These are phyloP conservation scores for Nematopogon swammerdamellus DNA, from an alignment of 2,888 invertebrate genomes.

Conservation along the genomic window DNA sequence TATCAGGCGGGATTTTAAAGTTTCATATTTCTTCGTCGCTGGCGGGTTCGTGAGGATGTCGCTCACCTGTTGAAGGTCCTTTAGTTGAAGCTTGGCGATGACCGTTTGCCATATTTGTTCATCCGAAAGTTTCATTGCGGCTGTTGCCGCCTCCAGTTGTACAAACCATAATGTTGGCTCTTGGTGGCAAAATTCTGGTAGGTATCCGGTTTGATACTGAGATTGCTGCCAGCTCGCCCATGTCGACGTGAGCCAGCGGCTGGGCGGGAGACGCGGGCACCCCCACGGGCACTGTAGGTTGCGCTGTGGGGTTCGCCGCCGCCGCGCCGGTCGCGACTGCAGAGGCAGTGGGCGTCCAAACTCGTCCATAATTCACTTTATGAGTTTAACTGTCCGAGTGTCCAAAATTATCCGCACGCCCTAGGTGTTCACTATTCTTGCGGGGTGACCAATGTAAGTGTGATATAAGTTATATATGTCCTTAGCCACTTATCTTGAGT, in stretches of 20 bases:
- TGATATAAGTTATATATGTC: too few relatives aligned
- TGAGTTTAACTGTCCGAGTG: background rate
- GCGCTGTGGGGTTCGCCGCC: too few relatives aligned
- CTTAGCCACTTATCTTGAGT: too few relatives aligned
- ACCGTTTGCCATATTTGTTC: background rate
- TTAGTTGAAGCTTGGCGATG: constrained; percentile 5
- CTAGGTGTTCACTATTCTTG: background rate
- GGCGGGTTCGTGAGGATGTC: constrained; percentile 9
- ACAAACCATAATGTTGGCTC: constrained; percentile 10
- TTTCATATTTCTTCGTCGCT: constrained; percentile 4
- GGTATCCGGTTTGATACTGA: constrained; percentile 1
- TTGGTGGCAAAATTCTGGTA: constrained; percentile 6
- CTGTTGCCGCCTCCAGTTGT: constrained; percentile 2
- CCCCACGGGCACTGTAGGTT: too few relatives aligned
- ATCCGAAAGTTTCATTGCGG: background rate
- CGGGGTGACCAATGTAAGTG: background rate
- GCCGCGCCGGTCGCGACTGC: background rate
- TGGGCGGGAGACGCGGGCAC: background rate
- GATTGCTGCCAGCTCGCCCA: constrained; percentile 1
- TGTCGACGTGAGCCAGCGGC: background rate
- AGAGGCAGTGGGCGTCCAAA: background rate
- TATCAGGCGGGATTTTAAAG: constrained; percentile 7
- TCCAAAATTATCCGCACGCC: background rate
- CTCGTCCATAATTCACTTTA: too few relatives aligned
- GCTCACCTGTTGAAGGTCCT: constrained; percentile 8